Base-by-base conservation (phyloP, 35 echinoderm and acorn worm species). In the Ptychodera flava region DNA sequence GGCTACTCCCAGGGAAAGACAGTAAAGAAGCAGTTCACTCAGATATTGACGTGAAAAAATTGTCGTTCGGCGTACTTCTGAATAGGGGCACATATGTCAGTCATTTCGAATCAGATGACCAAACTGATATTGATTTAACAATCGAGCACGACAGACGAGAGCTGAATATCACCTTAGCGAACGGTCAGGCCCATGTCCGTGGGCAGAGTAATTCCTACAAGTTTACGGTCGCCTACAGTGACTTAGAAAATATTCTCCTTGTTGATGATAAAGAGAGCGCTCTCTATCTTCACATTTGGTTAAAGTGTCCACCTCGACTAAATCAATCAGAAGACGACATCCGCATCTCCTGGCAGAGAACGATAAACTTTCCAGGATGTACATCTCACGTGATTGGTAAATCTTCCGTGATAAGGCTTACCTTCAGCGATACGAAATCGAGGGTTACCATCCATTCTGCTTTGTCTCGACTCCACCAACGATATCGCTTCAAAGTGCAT, bases 381-480 rank as follows among this genome's bases (percentile, higher is more conserved):
- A 32, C 37, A 29, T n/a, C 52, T 0, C 1, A 76, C 1, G 85
- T 86, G 10, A 77, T 86, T 77, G 85, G 85, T 15, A 78, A 86
- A 31, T 86, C 85, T 77, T 86, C 85, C 29, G 85, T 86, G 2
- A 38, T 86, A 0, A 1, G 35, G 16, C 10, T 86, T 22, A 16
- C 85, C 1, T 31, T 86, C 76, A 31, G 1, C 0, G 75, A 35
- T 86, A 64, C 6, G 22, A 75, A 86, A 6, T 75, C 31, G 10
- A 2, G 30, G 1, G 33, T 32, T 31, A 31, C 38, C 31, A 16
- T 86, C 16, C 45, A 77, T 15, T 14, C 33, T 15, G 76, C 33
- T 29, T 31, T 86, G 0, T 77, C 31, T 33, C 85, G 85, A 30
- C 16, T 86, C 52, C 85, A 30, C n/a, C 6, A 22, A 6, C 45